Conservation (phyloP, 2,797 vertebrate species). For the Gymnothorax reevesii region DNA sequence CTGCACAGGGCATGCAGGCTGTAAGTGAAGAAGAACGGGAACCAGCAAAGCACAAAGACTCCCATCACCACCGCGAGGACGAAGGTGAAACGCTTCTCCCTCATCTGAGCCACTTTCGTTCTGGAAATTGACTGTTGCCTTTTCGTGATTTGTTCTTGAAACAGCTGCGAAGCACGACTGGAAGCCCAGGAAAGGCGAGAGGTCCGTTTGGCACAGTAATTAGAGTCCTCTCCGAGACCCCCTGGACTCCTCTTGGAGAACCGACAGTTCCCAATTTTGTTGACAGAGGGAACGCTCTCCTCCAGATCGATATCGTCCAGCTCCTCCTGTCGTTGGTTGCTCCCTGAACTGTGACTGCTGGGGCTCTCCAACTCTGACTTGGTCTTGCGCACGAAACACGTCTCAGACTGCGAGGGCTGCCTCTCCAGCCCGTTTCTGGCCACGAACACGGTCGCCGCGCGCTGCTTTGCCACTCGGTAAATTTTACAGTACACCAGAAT, state of each 20-base stretch:
- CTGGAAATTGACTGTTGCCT: slow-evolving; percentile 67
- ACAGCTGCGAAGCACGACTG: slow-evolving; percentile 63
- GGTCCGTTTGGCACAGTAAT: slow-evolving; percentile 68
- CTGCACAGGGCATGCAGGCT: slow-evolving; percentile 77
- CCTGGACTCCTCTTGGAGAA: slow-evolving; percentile 70
- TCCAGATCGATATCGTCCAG: slow-evolving; percentile 82
- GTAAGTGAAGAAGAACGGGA: slow-evolving; percentile 83
- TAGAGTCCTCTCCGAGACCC: slow-evolving; percentile 69
- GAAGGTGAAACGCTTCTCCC: slow-evolving; percentile 80
- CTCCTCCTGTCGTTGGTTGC: slow-evolving; percentile 68
- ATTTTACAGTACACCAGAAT: slow-evolving; percentile 88
- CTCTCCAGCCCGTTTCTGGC: slow-evolving; percentile 74
- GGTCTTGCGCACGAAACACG: slow-evolving; percentile 73
- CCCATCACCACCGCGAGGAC: slow-evolving; percentile 81
- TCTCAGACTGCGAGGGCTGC: slow-evolving; percentile 74
- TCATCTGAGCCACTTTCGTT: slow-evolving; percentile 77
- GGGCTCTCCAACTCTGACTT: slow-evolving; percentile 71
- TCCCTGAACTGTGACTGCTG: slow-evolving; percentile 56
- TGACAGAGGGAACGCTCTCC: slow-evolving; percentile 72
- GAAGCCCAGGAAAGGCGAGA: slow-evolving; percentile 75
- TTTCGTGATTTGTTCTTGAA: slow-evolving; percentile 60
- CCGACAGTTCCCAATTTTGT: slow-evolving; percentile 64
- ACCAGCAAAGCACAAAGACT: slow-evolving; percentile 81
- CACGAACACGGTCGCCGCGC: slow-evolving; percentile 76
- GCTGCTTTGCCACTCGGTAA: slow-evolving; percentile 80